Base-by-base conservation (phyloP, 1,140 invertebrate genomes). In the Nylanderia fulva region DNA sequence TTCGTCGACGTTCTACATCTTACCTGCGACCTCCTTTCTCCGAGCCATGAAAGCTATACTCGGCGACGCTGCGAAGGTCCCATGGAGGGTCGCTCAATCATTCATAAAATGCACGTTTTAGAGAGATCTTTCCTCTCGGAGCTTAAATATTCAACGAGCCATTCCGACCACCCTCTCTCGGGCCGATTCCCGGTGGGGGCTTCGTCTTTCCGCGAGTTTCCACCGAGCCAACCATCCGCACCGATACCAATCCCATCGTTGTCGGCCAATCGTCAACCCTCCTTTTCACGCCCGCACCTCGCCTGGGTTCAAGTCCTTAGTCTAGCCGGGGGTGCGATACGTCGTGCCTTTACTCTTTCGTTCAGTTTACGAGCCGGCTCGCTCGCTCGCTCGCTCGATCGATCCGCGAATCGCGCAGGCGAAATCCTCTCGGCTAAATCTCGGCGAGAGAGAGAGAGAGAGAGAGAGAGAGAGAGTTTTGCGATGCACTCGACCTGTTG, bases 71-170 rank as follows among this genome's bases (percentile, higher is more conserved):
- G 63, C 60, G 58, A 80, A 52, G 77, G 66, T 68, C 74, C 80
- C 77, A 54, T 60, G 61, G 69, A 88, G 85, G 60, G 11, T 86
- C 82, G 85, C 84, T 91, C 90, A 90, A 92, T 92, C 85, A 90
- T 89, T 92, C 88, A 91, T 92, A 91, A 91, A 91, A 91, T 90
- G 90, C 86, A 86, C 88, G 91, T 91, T 91, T 91, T 86, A 87
- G 80, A 86, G 87, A 86, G 79, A 85, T 85, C 84, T 87, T 87
- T 83, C 84, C 84, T 74, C 63, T 61, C 61, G 9, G 84, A 79
- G 29, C 75, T 92, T 91, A 91, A 92, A 91, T 92, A 92, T 92
- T 92, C 90, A 91, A 83, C 86, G 83, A 71, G 45, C 61, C 52
- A 76, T 84, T 84, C 80, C 80, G 52, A 27, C 72, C 71, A 9